phyloP scores from a whole-genome alignment of 1,140 invertebrate genomes.

The Neocloeon triangulifer region DNA sequence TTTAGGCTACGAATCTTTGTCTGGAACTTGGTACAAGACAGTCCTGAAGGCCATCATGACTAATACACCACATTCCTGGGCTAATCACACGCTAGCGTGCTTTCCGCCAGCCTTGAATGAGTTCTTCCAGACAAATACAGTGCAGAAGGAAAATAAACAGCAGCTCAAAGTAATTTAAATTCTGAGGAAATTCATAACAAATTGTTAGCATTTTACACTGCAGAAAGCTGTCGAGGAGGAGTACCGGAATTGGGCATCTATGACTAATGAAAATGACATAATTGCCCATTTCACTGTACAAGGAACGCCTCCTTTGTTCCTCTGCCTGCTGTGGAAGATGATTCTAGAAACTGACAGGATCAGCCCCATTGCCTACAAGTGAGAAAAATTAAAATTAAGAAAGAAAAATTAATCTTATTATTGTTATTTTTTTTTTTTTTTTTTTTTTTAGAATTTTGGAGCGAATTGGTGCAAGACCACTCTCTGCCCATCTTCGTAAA shows the following conservation, averaged over 20 bases:
- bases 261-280: slow-evolving; percentile 91
- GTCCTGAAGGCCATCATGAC: slow-evolving; percentile 75
- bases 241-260: slow-evolving; percentile 86
- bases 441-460: slow-evolving; percentile 57
- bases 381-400: slow-evolving; percentile 14
- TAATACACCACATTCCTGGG: slow-evolving; percentile 86
- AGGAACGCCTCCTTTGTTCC: slow-evolving; percentile 66
- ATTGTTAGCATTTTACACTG: too few species aligned
- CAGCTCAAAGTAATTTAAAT: slow-evolving; percentile 58
- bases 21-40: slow-evolving; percentile 74
- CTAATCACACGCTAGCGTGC: slow-evolving; percentile 71
- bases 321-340: slow-evolving; percentile 89
- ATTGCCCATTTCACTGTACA: slow-evolving; percentile 85
- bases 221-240: slow-evolving; percentile 79
- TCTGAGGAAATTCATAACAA: too few species aligned
- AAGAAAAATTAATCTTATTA: background rate
- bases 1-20: slow-evolving; percentile 29
- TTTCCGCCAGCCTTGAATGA: slow-evolving; percentile 76
- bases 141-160: slow-evolving; percentile 74
- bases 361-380: slow-evolving; percentile 85
- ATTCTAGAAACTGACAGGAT: slow-evolving; percentile 83
- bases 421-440: slow-evolving; percentile 1
- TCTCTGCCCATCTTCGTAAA: slow-evolving; percentile 75
- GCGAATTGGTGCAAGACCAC: slow-evolving; percentile 68
- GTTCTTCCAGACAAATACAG: slow-evolving; percentile 61